Base-by-base conservation (phyloP, 30 jellyfish, hydroid and myxozoan species). In the Aurelia sp. region DNA sequence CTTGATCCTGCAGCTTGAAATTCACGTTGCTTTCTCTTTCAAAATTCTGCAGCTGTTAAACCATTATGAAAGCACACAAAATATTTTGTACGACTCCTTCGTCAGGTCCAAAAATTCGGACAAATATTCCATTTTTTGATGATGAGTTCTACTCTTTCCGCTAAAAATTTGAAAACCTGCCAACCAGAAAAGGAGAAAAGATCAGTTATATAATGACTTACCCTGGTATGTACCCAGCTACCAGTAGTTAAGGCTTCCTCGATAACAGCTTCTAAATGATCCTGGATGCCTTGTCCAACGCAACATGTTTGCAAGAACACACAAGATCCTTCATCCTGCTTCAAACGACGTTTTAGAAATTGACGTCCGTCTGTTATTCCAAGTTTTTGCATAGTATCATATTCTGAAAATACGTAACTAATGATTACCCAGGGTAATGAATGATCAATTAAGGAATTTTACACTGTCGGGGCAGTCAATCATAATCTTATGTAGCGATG, bases 281-380 rank as follows among this genome's bases (percentile, higher is more conserved):
- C 98, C 52, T 81, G 90, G 18, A 91, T 79, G 35, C 63, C 66
- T 63, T 84, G 47, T 18, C 96, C 91, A 55, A 91, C 91, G 76
- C 98, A 91, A 38, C 96, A 91, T 4, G 96, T 91, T 57, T 82
- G 90, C 68, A 91, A 80, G 72, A 73, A 86, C 63, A 91, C 61
- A 17, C 63, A 52, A 9, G 90, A 76, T 21, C 70, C 86, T 18
- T 79, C 93, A 22, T 80, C 63, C 16, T 84, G 73, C 57, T 80
- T 72, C 58, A 84, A 85, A 15, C 96, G 92, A 24, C 93, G 90
- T 70, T 91, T 91, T 3, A 91, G 68, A 57, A 72, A 91, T 64
- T 91, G 96, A 31, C 73, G 85, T 16, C 98, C 91, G 64, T 91
- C 98, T 3, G 93, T 50, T 10, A 91, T 91, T 5, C 98, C 98